Conservation (phyloP, 2,797 vertebrate species). For the Arctocebus calabarensis region DNA sequence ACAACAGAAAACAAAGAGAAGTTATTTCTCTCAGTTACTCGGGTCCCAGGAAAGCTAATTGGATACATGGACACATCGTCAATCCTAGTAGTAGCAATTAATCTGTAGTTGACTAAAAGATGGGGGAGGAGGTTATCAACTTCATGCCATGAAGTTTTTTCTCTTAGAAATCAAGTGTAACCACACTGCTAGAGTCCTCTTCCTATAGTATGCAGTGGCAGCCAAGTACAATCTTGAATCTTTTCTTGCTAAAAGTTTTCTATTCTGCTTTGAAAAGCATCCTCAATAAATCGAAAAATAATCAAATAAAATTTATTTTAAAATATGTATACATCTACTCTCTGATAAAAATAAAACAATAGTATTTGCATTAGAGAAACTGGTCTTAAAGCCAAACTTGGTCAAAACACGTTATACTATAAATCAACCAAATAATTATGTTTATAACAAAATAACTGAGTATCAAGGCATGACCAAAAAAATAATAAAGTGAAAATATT, state of each 20-base stretch:
- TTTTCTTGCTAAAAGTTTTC: neutral
- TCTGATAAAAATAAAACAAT: neutral
- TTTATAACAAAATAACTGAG: neutral
- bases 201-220: neutral
- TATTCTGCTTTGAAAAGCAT: neutral
- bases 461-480: neutral
- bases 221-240: neutral
- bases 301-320: neutral
- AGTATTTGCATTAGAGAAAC: neutral
- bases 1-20: too few relatives aligned
- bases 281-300: neutral
- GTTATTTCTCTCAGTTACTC: too few relatives aligned
- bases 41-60: too few relatives aligned
- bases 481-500: neutral
- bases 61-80: too few relatives aligned
- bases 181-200: neutral
- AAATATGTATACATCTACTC: neutral
- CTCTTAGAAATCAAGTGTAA: neutral
- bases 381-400: neutral
- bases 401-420: neutral
- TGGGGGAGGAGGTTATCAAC: neutral
- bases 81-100: neutral
- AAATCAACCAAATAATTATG: neutral
- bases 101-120: neutral
- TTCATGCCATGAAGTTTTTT: neutral